Evolutionary conservation across 2,797 vertebrate species (phyloP).

Genomic region (Sebastes trivittatus): DNA sequence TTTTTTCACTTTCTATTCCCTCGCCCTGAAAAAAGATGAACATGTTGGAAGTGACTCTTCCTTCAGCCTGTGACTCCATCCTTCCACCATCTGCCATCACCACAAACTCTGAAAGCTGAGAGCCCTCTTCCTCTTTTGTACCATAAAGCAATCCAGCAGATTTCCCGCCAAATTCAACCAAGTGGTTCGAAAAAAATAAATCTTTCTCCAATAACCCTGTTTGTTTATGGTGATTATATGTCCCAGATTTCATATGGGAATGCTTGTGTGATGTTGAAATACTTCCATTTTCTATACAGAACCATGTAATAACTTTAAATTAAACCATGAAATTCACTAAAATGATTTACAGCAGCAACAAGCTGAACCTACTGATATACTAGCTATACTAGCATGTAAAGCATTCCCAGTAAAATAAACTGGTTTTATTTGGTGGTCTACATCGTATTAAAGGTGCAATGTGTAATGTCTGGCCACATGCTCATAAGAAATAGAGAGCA

Average conservation of each 20-base stretch:
- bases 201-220: not conserved
- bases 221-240: not conserved
- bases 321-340: not conserved
- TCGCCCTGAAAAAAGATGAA: not conserved
- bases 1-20: not conserved
- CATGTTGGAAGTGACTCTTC: constrained; percentile 4
- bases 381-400: not conserved
- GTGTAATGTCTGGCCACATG: no score
- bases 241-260: not conserved
- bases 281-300: not conserved
- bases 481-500: no score
- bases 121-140: not conserved
- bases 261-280: not conserved
- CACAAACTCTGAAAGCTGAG: constrained; percentile 4
- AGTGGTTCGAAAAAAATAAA: not conserved
- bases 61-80: not conserved
- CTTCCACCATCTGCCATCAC: constrained; percentile 31
- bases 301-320: not conserved
- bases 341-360: not conserved
- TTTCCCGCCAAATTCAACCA: not conserved
- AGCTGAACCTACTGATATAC: not conserved
- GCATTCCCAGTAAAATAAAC: rapidly evolving
- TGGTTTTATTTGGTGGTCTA: no score
- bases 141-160: not conserved
- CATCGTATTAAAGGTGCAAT: no score